Evolutionary conservation across 1,140 invertebrate genomes (phyloP), one percentile per base, ranked within the genome.

Genomic region (Tetranychus cinnabarinus): DNA sequence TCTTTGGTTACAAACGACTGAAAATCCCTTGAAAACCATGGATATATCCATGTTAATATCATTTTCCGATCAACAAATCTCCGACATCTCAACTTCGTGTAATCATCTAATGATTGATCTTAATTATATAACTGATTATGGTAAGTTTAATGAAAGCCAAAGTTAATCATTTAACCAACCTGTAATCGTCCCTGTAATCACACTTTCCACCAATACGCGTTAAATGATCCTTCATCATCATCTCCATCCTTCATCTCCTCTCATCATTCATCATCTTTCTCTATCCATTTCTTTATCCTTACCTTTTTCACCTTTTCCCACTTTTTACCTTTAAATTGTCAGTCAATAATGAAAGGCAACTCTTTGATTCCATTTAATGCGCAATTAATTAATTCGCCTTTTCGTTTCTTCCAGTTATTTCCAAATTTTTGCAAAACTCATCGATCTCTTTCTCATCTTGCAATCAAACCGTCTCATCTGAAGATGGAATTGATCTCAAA

Each of bases 281-380:
- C 46, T 8, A 47, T 47, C 2, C 46, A 47, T 47, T n/a, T n/a
- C 13, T 47, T n/a, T 47, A 47, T 47, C 2, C 46, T 15, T 47
- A 12, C 23, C 13, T 47, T n/a, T 8, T 15, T 47, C 46, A 15
- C 13, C 2, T n/a, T 47, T 15, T 47, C 46, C 23, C 13, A 15
- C 7, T n/a, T 23, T 45, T 13, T 23, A 64, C 12, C 23, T 13
- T 10, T 3, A 42, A 8, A 62, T 67, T 50, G 36, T 31, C 1
- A 60, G 63, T 39, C 57, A 66, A 59, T 68, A 68, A 48, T 68
- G 67, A 45, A 12, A 65, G 8, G 63, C 62, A 13, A 61, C 54
- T 23, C 48, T 68, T 34, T 23, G 63, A 35, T 46, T 63, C n/a
- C 59, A 64, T 67, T 60, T 63, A 61, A 33, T 15, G 15, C 15